phyloP scores from a whole-genome alignment of 2,797 vertebrate genomes.

The Uromys caudimaculatus region DNA sequence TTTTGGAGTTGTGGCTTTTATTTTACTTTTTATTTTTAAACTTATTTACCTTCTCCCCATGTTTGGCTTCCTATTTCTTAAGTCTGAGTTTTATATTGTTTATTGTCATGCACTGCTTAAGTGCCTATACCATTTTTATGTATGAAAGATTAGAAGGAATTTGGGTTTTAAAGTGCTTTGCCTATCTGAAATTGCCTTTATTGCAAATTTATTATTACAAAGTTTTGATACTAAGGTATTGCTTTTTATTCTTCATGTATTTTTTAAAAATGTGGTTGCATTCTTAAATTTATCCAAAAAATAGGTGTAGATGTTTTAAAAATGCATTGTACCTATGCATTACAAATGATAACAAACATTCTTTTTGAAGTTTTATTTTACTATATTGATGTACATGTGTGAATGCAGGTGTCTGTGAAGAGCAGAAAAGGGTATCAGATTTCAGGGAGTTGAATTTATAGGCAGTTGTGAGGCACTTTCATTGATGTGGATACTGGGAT shows the following conservation, averaged over 20 bases:
- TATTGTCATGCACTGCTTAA: neutral
- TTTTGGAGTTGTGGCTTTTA: neutral
- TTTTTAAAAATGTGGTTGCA: neutral
- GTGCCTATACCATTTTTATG: neutral
- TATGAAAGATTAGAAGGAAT: neutral
- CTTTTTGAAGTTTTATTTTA: neutral
- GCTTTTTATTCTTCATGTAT: neutral
- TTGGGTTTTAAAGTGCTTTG: neutral
- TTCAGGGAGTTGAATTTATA: neutral
- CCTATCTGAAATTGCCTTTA: slow-evolving; percentile 2
- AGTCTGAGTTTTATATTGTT: neutral
- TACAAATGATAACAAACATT: neutral
- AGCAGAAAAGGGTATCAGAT: neutral
- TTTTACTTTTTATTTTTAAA: neutral
- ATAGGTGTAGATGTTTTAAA: neutral
- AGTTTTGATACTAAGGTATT: neutral
- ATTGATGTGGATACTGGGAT: neutral
- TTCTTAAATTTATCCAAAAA: neutral
- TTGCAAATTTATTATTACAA: neutral
- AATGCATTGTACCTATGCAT: neutral
- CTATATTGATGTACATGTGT: neutral
- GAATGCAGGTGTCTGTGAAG: neutral
- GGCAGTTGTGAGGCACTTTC: neutral
- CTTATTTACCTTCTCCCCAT: neutral
- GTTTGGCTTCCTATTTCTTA: neutral